Conservation (phyloP, 2,888 invertebrate species). For the Drosophila mercatorum region DNA sequence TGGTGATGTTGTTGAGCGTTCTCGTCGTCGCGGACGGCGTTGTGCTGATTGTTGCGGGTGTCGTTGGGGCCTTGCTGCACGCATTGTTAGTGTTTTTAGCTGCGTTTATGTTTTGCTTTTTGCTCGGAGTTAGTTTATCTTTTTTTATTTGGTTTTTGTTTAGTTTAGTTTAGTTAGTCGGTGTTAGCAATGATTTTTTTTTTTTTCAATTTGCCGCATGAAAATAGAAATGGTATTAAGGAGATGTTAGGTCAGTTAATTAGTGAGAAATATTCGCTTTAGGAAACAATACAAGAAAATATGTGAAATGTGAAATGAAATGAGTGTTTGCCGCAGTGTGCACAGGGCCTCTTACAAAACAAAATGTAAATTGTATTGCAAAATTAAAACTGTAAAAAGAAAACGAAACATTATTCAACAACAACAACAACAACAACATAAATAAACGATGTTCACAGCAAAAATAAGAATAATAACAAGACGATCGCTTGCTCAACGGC, state of each 20-base stretch:
- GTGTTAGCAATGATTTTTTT: constrained; percentile 45
- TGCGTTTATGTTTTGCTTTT: constrained; percentile 58
- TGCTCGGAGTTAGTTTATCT: constrained; percentile 72
- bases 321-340: constrained; percentile 44
- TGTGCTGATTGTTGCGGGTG: constrained; percentile 40
- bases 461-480: constrained; percentile 17
- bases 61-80: constrained; percentile 44
- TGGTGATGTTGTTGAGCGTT: constrained; percentile 42
- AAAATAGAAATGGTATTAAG: constrained; percentile 62
- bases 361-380: constrained; percentile 56
- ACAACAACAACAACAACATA: constrained; percentile 1
- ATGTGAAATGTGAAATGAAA: constrained; percentile 7
- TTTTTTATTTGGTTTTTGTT: not conserved
- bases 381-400: constrained; percentile 66
- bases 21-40: constrained; percentile 30
- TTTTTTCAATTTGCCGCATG: constrained; percentile 50
- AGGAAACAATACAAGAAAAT: constrained; percentile 10
- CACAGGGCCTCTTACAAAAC: constrained; percentile 46
- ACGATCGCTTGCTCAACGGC: constrained; percentile 8
- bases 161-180: constrained; percentile 56
- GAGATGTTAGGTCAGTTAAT: constrained; percentile 64
- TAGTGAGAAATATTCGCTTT: constrained; percentile 11
- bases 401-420: constrained; percentile 59
- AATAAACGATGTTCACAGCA: not conserved
- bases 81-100: constrained; percentile 70